Evolutionary conservation across 2,888 invertebrate species (phyloP).

Genomic region (Ormyrus nitidulus): DNA sequence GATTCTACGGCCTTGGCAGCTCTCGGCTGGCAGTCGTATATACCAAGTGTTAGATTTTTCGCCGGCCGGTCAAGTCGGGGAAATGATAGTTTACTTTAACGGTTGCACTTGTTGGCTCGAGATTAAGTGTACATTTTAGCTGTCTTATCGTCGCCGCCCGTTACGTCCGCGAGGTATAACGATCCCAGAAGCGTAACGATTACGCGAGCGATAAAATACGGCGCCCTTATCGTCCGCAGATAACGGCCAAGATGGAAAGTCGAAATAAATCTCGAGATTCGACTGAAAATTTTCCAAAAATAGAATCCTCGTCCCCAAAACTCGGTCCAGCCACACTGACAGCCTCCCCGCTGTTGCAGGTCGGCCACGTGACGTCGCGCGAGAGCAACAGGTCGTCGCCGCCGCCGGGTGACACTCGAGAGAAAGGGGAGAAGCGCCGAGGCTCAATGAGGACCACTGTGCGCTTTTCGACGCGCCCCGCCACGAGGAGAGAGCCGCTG

Average conservation of each 20-base stretch:
- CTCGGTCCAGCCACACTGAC: no score
- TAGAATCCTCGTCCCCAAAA: no score
- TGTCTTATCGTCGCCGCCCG: no score
- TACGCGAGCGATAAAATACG: neutral
- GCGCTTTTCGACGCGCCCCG: constrained; percentile 56
- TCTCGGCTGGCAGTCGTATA: no score
- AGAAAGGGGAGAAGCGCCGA: constrained; percentile 55
- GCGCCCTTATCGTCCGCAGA: neutral
- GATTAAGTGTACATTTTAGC: no score
- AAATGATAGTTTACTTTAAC: no score
- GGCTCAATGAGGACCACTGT: constrained; percentile 70
- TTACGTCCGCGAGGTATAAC: no score
- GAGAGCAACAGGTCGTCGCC: neutral
- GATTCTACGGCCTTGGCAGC: no score
- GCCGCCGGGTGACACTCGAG: neutral
- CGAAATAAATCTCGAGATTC: neutral
- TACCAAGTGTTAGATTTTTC: no score
- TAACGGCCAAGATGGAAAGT: neutral
- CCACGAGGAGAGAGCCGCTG: neutral
- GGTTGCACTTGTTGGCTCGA: no score
- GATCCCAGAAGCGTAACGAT: neutral
- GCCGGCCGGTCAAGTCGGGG: no score
- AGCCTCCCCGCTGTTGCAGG: no score
- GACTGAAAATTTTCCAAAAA: neutral
- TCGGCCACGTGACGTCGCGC: neutral